Evolutionary conservation across 1,140 invertebrate genomes (phyloP).

Genomic region (Dufourea novaeangliae): DNA sequence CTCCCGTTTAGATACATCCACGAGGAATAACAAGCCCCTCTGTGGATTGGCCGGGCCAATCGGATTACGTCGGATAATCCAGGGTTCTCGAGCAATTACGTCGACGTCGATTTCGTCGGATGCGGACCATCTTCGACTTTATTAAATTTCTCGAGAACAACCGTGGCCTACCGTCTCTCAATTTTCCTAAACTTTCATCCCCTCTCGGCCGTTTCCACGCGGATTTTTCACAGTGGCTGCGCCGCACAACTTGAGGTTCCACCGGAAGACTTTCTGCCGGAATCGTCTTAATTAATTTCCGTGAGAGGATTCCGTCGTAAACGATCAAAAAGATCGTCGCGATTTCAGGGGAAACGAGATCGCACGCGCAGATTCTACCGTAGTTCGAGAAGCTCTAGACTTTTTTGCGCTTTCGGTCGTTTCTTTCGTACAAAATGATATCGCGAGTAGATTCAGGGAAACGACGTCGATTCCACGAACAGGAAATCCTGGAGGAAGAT

Average conservation of each 20-base stretch:
- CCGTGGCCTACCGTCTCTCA: neutral
- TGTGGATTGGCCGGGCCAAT: neutral
- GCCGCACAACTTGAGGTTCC: too few species aligned
- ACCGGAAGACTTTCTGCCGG: too few species aligned
- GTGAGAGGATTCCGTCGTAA: neutral
- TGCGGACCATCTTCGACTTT: neutral
- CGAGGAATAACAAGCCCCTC: neutral
- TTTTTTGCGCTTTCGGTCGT: neutral
- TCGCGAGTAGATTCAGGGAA: neutral
- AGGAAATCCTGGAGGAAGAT: neutral
- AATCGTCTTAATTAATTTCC: conserved; percentile 14
- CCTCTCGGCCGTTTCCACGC: too few species aligned
- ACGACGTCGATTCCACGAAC: neutral
- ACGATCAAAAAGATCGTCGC: neutral
- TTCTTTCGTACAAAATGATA: neutral
- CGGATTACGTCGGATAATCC: conserved; percentile 28
- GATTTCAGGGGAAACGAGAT: neutral
- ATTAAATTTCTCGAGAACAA: conserved; percentile 34
- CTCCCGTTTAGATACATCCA: neutral
- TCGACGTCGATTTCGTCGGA: conserved; percentile 19
- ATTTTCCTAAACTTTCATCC: neutral
- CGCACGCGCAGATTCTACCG: neutral
- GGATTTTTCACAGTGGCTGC: too few species aligned
- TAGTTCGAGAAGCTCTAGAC: neutral
- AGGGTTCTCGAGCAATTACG: conserved; percentile 34